phyloP scores from a whole-genome alignment of 30 jellyfish, hydroid and myxozoan species.

The Aurelia coerulea region DNA sequence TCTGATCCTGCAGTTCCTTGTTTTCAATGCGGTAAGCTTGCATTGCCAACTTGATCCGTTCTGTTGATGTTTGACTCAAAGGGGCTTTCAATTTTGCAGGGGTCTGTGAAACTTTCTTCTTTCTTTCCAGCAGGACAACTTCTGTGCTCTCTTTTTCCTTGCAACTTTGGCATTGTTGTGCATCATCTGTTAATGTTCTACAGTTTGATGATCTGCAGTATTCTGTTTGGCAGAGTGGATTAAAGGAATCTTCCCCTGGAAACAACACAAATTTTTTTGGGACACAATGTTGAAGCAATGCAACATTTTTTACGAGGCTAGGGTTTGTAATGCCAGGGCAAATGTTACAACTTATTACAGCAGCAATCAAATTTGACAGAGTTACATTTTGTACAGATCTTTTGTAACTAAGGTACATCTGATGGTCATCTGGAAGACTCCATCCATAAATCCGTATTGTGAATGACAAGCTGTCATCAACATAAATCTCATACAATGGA shows the following conservation, averaged over 20 bases:
- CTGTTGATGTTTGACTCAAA: neutral
- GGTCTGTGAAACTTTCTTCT: neutral
- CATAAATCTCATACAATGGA: conserved; percentile 4
- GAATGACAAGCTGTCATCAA: conserved; percentile 25
- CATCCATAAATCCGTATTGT: conserved; percentile 6
- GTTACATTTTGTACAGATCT: conserved; percentile 2
- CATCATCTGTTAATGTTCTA: neutral
- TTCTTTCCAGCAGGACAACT: neutral
- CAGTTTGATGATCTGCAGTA: neutral
- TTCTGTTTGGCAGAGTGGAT: neutral
- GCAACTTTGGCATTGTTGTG: conserved; percentile 1
- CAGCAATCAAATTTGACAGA: neutral
- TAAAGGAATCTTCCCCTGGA: neutral
- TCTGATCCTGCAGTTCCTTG: conserved; percentile 40
- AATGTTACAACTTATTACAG: neutral
- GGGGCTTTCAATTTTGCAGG: conserved; percentile 49
- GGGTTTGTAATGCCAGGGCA: neutral
- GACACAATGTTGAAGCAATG: neutral
- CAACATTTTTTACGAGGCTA: neutral
- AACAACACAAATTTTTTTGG: conserved; percentile 1
- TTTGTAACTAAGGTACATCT: neutral
- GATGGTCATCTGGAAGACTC: conserved; percentile 17
- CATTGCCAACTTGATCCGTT: conserved; percentile 37
- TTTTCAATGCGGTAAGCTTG: conserved; percentile 54
- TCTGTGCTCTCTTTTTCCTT: neutral